phyloP scores from a whole-genome alignment of 2,113 vertebrate genomes.

The Pachyramphus minor region DNA sequence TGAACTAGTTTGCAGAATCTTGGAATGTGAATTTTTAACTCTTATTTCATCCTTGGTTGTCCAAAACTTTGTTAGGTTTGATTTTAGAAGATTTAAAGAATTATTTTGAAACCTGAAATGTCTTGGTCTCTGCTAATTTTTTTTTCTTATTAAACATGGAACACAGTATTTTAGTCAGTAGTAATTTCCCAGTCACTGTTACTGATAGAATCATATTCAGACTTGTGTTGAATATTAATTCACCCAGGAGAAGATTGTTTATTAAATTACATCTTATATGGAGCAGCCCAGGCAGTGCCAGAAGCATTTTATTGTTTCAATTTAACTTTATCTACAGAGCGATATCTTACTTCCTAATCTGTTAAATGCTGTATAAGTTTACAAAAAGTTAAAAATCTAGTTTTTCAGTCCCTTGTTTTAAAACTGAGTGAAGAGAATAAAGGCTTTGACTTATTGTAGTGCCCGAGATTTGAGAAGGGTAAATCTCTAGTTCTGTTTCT shows the following conservation, averaged over 20 bases:
- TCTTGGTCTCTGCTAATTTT: background rate
- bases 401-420: background rate
- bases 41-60: background rate
- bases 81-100: background rate
- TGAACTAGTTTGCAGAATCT: background rate
- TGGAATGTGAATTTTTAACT: background rate
- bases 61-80: background rate
- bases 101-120: background rate
- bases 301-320: conserved; percentile 4
- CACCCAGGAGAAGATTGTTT: background rate
- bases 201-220: background rate
- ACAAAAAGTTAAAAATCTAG: background rate
- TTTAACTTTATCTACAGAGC: background rate
- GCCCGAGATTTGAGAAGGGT: background rate
- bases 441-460: background rate
- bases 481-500: background rate
- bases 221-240: background rate
- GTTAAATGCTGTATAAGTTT: background rate
- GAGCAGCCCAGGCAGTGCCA: background rate
- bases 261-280: background rate
- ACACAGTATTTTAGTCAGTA: background rate
- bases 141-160: background rate
- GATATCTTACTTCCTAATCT: background rate
- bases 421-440: background rate
- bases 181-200: background rate